Percentiles rank a stretch among this genome's conserved stretches.
These are phyloP conservation scores for Sialis lutaria DNA, from an alignment of 2,888 invertebrate species.

Conservation along the genomic window DNA sequence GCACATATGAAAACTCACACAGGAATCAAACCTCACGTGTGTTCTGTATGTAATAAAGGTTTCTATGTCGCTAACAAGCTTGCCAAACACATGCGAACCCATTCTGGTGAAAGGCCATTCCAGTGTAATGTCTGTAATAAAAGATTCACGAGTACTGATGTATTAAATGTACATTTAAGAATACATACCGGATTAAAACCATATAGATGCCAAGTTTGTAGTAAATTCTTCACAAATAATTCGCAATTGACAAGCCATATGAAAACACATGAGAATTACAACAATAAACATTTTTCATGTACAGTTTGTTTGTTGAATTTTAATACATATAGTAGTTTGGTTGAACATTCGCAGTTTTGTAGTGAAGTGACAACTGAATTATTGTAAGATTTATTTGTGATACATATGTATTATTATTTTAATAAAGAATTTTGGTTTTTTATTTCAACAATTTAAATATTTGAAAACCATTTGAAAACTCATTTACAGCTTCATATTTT, in stretches of 20 bases:
- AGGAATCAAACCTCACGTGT: constrained; percentile 16
- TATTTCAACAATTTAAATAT: too few relatives aligned
- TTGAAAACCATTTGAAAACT: too few relatives aligned
- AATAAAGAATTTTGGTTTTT: too few relatives aligned
- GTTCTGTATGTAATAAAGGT: constrained; percentile 15
- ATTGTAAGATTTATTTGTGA: too few relatives aligned
- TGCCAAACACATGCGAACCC: constrained; percentile 20
- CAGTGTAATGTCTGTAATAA: constrained; percentile 16
- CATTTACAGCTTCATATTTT: too few relatives aligned
- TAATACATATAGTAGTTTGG: too few relatives aligned
- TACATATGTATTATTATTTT: too few relatives aligned
- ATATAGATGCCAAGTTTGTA: constrained; percentile 12
- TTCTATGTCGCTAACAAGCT: constrained; percentile 16
- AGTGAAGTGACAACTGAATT: too few relatives aligned
- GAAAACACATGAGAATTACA: constrained; percentile 8
- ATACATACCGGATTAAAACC: constrained; percentile 14
- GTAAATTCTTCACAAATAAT: constrained; percentile 13
- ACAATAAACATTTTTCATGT: too few relatives aligned
- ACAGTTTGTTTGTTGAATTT: too few relatives aligned
- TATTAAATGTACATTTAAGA: constrained; percentile 13
- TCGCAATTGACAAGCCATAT: constrained; percentile 14
- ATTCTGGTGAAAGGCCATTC: constrained; percentile 20
- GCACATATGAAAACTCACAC: constrained; percentile 18
- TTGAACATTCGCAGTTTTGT: too few relatives aligned
- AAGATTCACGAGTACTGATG: constrained; percentile 13